Percentiles rank a stretch among this genome's conserved stretches.
These are phyloP conservation scores for Euschistus heros DNA, from an alignment of 1,140 invertebrate genomes.

Conservation along the genomic window DNA sequence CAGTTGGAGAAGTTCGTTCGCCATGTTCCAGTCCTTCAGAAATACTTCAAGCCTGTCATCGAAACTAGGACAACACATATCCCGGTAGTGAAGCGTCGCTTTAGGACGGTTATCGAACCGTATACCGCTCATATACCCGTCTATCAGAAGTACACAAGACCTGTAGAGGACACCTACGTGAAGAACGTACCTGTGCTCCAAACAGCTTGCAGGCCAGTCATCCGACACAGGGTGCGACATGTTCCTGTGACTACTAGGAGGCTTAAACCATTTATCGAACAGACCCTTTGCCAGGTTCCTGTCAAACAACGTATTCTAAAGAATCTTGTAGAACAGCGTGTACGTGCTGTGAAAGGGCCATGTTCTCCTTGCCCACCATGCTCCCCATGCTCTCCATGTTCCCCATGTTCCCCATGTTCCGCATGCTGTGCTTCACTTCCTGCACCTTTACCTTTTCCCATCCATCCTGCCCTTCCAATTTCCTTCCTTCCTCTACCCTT, in stretches of 20 bases:
- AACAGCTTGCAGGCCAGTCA: slow-evolving; percentile 6
- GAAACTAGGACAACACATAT: slow-evolving; percentile 16
- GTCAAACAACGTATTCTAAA: slow-evolving; percentile 17
- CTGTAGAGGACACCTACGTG: slow-evolving; percentile 15
- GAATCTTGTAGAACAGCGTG: slow-evolving; percentile 14
- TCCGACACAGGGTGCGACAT: slow-evolving; percentile 11
- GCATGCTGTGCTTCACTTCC: background rate
- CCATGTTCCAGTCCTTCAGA: slow-evolving; percentile 15
- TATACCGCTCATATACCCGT: slow-evolving; percentile 24
- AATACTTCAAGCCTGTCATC: slow-evolving; percentile 12
- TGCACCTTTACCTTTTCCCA: background rate
- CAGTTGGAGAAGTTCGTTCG: slow-evolving; percentile 21
- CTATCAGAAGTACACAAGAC: slow-evolving; percentile 8
- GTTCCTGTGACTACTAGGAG: slow-evolving; percentile 17
- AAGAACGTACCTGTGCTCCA: slow-evolving; percentile 19
- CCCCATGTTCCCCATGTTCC: background rate
- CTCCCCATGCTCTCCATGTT: background rate
- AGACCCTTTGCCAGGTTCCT: slow-evolving; percentile 15
- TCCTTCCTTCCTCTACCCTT: background rate
- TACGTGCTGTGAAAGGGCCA: slow-evolving; percentile 4
- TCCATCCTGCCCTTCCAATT: too few species aligned
- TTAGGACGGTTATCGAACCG: slow-evolving; percentile 15
- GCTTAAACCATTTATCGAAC: slow-evolving; percentile 14
- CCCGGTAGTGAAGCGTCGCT: slow-evolving; percentile 14
- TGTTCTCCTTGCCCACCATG: background rate